Percentiles rank a stretch among this genome's conserved stretches.
phyloP scores from a whole-genome alignment of 2,888 invertebrate species.

The Azorinus chamasolen region DNA sequence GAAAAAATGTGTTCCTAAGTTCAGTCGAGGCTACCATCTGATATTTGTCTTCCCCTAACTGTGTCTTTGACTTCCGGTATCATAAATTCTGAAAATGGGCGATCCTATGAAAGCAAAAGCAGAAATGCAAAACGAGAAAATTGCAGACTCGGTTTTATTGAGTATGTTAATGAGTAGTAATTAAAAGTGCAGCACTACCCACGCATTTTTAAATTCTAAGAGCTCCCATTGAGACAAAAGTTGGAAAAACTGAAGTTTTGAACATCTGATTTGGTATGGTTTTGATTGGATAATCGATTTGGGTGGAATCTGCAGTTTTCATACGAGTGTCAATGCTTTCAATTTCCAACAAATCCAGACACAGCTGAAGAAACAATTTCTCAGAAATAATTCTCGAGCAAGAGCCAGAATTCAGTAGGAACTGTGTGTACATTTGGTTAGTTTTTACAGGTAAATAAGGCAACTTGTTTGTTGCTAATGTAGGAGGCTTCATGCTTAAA shows the following conservation, averaged over 20 bases:
- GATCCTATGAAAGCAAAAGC: too few relatives aligned
- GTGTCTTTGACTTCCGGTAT: not conserved
- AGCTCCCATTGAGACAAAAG: constrained; percentile 2
- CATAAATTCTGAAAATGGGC: too few relatives aligned
- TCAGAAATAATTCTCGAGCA: not conserved
- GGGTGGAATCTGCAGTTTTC: not conserved
- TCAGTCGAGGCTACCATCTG: constrained; percentile 14
- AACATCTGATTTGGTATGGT: too few relatives aligned
- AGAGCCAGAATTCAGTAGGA: not conserved
- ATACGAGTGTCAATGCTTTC: not conserved
- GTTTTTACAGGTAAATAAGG: not conserved
- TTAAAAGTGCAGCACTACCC: too few relatives aligned
- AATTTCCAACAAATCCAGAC: not conserved
- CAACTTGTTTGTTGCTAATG: not conserved
- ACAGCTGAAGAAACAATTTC: not conserved
- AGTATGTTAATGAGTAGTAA: too few relatives aligned
- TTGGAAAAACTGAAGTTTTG: not conserved
- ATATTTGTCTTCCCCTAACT: not conserved
- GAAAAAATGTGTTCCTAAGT: not conserved
- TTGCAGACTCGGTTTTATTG: too few relatives aligned
- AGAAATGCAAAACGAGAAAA: too few relatives aligned
- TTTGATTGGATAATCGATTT: too few relatives aligned
- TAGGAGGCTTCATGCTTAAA: too few relatives aligned
- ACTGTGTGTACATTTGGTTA: not conserved
- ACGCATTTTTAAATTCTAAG: not conserved